phyloP scores from a whole-genome alignment of 2,888 invertebrate species.

The Mimumesa dahlbomi region DNA sequence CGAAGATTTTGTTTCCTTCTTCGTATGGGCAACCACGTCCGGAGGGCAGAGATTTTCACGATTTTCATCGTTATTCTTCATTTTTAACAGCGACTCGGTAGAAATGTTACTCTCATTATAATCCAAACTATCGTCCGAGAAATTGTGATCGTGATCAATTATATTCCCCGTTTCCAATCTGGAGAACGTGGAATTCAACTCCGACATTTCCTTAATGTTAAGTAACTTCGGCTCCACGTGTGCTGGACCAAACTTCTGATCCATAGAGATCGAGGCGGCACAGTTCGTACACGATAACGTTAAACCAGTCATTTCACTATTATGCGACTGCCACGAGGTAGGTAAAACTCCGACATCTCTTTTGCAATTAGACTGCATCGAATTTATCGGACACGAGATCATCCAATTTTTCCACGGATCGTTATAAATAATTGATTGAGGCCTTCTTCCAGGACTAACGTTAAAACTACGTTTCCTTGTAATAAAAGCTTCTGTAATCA shows the following conservation, averaged over 20 bases:
- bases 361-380: neutral
- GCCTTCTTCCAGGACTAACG: constrained; percentile 4
- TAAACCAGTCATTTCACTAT: neutral
- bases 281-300: neutral
- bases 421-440: constrained; percentile 8
- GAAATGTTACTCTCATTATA: constrained; percentile 31
- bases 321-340: neutral
- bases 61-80: constrained; percentile 18
- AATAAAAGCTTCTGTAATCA: constrained; percentile 56
- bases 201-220: neutral
- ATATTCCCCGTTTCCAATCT: neutral
- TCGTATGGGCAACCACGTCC: constrained; percentile 72
- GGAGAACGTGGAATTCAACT: neutral
- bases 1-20: constrained; percentile 47
- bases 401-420: constrained; percentile 44
- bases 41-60: constrained; percentile 65
- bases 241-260: too few species aligned
- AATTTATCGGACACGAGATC: constrained; percentile 9
- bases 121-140: constrained; percentile 74
- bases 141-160: constrained; percentile 62
- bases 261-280: neutral
- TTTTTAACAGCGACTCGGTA: constrained; percentile 13
- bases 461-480: constrained; percentile 37
- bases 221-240: too few species aligned
- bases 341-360: neutral